These are phyloP conservation scores for Hydrocynus forskahlii DNA, from an alignment of 2,797 vertebrate genomes.

Conservation along the genomic window DNA sequence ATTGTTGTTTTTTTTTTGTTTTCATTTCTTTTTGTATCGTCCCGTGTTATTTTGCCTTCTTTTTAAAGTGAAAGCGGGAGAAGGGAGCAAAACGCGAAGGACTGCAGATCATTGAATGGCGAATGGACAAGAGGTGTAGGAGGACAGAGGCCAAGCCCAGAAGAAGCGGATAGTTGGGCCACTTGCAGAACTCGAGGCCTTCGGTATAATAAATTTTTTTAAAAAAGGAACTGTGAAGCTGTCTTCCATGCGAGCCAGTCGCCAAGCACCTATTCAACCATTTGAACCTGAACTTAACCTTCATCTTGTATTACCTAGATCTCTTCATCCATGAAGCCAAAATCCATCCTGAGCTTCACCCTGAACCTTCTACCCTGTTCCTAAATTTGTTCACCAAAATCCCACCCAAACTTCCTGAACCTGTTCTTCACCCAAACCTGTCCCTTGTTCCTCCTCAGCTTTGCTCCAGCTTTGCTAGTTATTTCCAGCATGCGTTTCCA, in stretches of 20 bases:
- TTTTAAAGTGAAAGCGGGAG: slow-evolving; percentile 33
- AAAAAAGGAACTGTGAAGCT: slow-evolving; percentile 67
- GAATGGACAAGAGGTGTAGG: slow-evolving; percentile 20
- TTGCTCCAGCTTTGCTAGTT: slow-evolving; percentile 11
- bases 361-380: not conserved
- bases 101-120: slow-evolving; percentile 20
- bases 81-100: slow-evolving; percentile 19
- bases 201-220: too few relatives aligned
- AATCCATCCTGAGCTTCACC: not conserved
- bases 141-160: slow-evolving; percentile 20
- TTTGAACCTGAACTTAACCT: not conserved
- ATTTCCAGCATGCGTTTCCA: not conserved
- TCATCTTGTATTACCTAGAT: not conserved
- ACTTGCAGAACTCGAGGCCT: slow-evolving; percentile 27
- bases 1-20: slow-evolving; percentile 44
- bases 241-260: slow-evolving; percentile 72
- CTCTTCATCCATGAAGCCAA: not conserved
- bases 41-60: slow-evolving; percentile 59
- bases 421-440: not conserved
- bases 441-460: not conserved
- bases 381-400: not conserved
- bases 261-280: slow-evolving; percentile 59
- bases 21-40: slow-evolving; percentile 55
- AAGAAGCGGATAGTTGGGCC: slow-evolving; percentile 19
- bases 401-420: not conserved